A percentile compares a stretch with the other conserved stretches of the same genome.
phyloP scores from a whole-genome alignment of 2,888 invertebrate genomes.

The Therioaphis trifolii region DNA sequence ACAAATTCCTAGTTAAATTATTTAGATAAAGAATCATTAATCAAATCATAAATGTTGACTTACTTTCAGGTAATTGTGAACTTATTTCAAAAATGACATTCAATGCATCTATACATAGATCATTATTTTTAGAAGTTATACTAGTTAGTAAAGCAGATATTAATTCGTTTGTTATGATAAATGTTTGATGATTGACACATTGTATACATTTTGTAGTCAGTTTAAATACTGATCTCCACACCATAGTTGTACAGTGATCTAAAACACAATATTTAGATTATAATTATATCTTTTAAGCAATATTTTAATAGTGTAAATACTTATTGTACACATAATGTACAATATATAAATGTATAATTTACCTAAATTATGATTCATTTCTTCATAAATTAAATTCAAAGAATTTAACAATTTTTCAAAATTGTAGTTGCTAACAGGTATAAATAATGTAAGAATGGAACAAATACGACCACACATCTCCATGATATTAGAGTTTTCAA shows the following conservation, averaged over 20 bases:
- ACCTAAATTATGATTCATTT: constrained; percentile 19
- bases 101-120: constrained; percentile 48
- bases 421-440: constrained; percentile 41
- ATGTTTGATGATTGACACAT: constrained; percentile 22
- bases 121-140: constrained; percentile 32
- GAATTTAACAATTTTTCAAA: constrained; percentile 48
- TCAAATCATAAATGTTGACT: constrained; percentile 11
- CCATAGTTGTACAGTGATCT: constrained; percentile 57
- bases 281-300: not conserved
- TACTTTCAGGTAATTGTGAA: constrained; percentile 41
- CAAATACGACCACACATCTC: constrained; percentile 59
- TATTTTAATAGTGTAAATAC: no score
- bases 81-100: constrained; percentile 11
- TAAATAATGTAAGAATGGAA: constrained; percentile 49
- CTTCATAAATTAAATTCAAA: constrained; percentile 48
- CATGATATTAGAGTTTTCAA: constrained; percentile 33
- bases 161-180: constrained; percentile 47
- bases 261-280: constrained; percentile 3
- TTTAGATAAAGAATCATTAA: not conserved
- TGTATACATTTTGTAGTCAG: constrained; percentile 18
- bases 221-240: constrained; percentile 54
- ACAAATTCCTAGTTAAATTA: constrained; percentile 6
- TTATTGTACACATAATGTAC: no score
- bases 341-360: not conserved
- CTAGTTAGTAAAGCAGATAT: constrained; percentile 38